These are phyloP conservation scores for Microplitis manilae DNA, from an alignment of 2,888 invertebrate species.

Conservation along the genomic window DNA sequence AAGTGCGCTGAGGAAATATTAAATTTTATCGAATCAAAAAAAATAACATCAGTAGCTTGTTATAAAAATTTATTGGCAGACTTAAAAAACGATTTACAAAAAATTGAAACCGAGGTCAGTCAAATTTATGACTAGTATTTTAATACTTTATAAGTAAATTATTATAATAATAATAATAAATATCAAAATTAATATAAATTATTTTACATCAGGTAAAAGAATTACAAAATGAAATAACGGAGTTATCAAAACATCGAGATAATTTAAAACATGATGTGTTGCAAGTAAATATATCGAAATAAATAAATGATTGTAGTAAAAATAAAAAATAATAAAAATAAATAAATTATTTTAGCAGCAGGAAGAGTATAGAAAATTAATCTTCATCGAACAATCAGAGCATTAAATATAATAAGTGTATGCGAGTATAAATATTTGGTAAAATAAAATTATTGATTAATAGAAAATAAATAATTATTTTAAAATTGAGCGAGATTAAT, in stretches of 20 bases:
- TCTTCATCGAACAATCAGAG: background rate
- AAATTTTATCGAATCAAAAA: conserved; percentile 51
- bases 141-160: background rate
- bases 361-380: background rate
- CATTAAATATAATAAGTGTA: too few relatives aligned
- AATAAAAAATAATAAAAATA: background rate
- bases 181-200: background rate
- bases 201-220: conserved; percentile 48
- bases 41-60: conserved; percentile 47
- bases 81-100: conserved; percentile 57
- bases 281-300: conserved; percentile 46
- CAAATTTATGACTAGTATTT: too few relatives aligned
- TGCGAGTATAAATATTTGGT: too few relatives aligned
- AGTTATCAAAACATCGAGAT: conserved; percentile 53
- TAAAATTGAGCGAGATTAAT: too few relatives aligned
- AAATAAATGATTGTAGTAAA: background rate
- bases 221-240: conserved; percentile 52
- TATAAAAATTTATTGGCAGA: conserved; percentile 55
- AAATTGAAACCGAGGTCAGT: conserved; percentile 58
- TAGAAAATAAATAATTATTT: too few relatives aligned
- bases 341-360: conserved; percentile 3
- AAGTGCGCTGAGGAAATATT: conserved; percentile 52
- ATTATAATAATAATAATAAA: background rate
- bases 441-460: too few relatives aligned
- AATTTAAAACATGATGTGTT: conserved; percentile 52